These are phyloP conservation scores for Halocaridina rubra DNA, from an alignment of 2,888 invertebrate genomes.

Conservation along the genomic window DNA sequence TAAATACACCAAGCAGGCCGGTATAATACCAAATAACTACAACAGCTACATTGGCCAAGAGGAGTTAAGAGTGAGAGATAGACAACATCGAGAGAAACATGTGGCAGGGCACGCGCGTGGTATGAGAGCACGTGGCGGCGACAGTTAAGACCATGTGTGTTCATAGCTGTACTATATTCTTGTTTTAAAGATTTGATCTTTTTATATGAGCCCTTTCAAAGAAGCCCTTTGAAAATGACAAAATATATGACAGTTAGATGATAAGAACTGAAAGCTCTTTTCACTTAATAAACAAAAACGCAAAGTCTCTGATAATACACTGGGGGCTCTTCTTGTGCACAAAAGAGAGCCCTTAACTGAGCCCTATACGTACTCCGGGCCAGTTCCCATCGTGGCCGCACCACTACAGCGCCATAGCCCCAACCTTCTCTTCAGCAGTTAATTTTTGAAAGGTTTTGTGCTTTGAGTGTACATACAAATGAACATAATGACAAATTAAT, in stretches of 20 bases:
- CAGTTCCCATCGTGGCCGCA: constrained; percentile 61
- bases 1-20: constrained; percentile 63
- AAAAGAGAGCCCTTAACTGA: constrained; percentile 44
- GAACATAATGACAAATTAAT: no score
- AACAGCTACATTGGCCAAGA: constrained; percentile 58
- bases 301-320: no score
- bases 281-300: no score
- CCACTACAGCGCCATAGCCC: constrained; percentile 53
- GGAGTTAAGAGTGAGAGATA: constrained; percentile 49
- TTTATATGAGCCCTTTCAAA: neutral
- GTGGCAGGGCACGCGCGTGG: constrained; percentile 44
- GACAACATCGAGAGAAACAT: constrained; percentile 46
- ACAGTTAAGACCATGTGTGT: constrained; percentile 60
- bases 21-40: constrained; percentile 62
- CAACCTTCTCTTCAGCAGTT: no score
- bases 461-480: no score
- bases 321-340: constrained; percentile 9
- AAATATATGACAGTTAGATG: no score
- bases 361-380: constrained; percentile 61
- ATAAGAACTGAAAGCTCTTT: constrained; percentile 5
- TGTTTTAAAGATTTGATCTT: constrained; percentile 33
- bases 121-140: constrained; percentile 53
- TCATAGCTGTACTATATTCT: constrained; percentile 64
- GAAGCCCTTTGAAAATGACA: constrained; percentile 21
- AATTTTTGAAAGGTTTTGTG: no score